Evolutionary conservation across 2,888 invertebrate species (phyloP).

Genomic region (Creontiades dilutus): DNA sequence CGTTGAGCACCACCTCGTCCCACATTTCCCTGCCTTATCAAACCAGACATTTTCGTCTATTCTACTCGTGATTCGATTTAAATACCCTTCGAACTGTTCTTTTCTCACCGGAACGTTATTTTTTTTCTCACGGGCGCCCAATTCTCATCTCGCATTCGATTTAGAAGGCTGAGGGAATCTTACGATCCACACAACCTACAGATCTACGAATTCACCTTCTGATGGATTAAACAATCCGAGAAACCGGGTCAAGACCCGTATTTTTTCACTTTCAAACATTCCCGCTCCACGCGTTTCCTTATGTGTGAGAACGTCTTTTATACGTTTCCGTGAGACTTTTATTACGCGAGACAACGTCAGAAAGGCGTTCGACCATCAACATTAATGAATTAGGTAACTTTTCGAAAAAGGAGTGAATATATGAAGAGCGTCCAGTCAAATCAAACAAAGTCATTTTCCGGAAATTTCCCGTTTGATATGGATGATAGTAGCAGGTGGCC

Average conservation of each 20-base stretch:
- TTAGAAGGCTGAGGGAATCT: background rate
- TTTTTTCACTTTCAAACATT: constrained; percentile 11
- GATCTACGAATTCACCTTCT: background rate
- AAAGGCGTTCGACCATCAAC: too few relatives aligned
- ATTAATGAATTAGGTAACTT: too few relatives aligned
- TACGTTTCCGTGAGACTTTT: constrained; percentile 11
- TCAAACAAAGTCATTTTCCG: too few relatives aligned
- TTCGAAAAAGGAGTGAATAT: too few relatives aligned
- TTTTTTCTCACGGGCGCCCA: background rate
- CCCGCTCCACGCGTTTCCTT: constrained; percentile 13
- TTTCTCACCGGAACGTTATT: background rate
- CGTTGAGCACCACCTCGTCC: constrained; percentile 34
- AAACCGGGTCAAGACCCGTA: constrained; percentile 8
- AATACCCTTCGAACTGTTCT: background rate
- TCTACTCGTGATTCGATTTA: too few relatives aligned
- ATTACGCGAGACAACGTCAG: too few relatives aligned
- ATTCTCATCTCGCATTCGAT: background rate
- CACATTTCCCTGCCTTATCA: background rate
- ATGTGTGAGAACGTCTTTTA: background rate
- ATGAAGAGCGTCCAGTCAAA: too few relatives aligned
- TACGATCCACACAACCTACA: background rate
- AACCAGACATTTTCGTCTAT: background rate
- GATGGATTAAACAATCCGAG: background rate
- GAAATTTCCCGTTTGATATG: too few relatives aligned
- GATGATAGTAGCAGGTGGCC: too few relatives aligned